Conservation (phyloP, 2,888 invertebrate species). For the Plusia festucae region DNA sequence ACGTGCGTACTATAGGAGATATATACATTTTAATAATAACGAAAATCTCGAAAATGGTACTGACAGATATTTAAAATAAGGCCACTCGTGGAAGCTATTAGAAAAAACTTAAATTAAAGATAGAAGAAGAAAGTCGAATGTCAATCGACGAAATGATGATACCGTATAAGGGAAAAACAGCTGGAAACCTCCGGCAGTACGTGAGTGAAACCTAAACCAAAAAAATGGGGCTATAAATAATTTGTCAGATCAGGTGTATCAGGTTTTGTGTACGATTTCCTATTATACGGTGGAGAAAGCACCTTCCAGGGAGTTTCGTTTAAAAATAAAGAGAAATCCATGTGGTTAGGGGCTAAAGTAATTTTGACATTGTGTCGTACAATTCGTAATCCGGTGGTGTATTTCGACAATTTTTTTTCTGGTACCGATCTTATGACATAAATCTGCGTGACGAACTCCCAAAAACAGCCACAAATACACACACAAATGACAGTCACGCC, state of each 20-base stretch:
- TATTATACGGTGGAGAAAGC: conserved; percentile 38
- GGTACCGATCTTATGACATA: conserved; percentile 19
- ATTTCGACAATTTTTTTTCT: conserved; percentile 14
- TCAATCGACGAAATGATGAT: conserved; percentile 16
- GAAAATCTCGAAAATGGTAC: conserved; percentile 14
- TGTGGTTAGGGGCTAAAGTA: conserved; percentile 17
- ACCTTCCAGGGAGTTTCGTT: conserved; percentile 27
- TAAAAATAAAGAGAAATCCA: conserved; percentile 13
- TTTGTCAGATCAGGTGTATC: conserved; percentile 31
- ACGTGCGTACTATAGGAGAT: too few relatives aligned
- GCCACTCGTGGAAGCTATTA: conserved; percentile 15
- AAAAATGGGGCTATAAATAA: conserved; percentile 17
- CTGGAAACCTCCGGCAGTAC: conserved; percentile 5
- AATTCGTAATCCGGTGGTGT: conserved; percentile 10
- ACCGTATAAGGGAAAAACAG: conserved; percentile 27
- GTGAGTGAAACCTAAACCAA: conserved; percentile 15
- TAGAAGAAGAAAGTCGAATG: conserved; percentile 12
- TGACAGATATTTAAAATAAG: conserved; percentile 16
- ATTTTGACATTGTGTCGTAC: conserved; percentile 14
- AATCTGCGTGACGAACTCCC: conserved; percentile 9
- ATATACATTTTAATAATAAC: conserved; percentile 45
- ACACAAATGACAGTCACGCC: too few relatives aligned
- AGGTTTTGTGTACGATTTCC: conserved; percentile 45
- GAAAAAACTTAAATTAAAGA: conserved; percentile 11
- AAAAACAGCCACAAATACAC: too few relatives aligned